Percentiles rank a stretch among this genome's conserved stretches.
These are phyloP conservation scores for Peromyscus attwateri DNA, from an alignment of 2,797 vertebrate genomes.

Conservation along the genomic window DNA sequence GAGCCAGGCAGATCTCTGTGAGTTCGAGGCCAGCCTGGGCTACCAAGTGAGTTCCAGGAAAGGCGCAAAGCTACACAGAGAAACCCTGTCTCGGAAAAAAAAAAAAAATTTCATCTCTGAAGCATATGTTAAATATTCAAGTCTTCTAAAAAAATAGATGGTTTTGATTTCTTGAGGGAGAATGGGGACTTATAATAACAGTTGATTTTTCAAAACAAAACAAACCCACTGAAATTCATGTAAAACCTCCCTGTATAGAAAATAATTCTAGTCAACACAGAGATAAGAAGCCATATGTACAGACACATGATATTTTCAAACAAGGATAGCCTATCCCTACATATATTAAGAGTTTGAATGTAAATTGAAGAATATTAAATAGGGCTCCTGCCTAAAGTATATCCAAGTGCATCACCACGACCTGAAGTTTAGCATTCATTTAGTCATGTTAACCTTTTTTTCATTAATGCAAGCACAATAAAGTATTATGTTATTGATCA, in stretches of 20 bases:
- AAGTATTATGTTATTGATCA: background rate
- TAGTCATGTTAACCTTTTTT: constrained; percentile 16
- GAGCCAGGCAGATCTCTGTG: too few species aligned
- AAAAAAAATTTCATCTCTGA: constrained; percentile 1
- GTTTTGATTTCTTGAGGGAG: constrained; percentile 48
- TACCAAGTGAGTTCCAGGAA: too few species aligned
- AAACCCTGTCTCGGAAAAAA: too few species aligned
- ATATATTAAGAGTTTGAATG: constrained; percentile 19
- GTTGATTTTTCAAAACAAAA: background rate
- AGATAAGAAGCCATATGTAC: background rate
- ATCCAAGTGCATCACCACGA: background rate
- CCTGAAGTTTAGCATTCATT: constrained; percentile 45
- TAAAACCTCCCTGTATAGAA: constrained; percentile 7
- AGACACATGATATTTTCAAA: background rate
- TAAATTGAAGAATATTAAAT: constrained; percentile 11
- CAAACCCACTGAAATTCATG: constrained; percentile 22
- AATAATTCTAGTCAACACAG: constrained; percentile 13
- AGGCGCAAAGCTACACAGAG: too few species aligned
- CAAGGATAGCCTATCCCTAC: background rate
- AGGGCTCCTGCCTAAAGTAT: background rate
- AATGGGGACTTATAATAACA: background rate
- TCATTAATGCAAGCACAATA: constrained; percentile 9
- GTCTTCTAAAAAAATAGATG: background rate
- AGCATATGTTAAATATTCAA: constrained; percentile 23
- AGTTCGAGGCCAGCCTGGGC: too few species aligned